These are phyloP conservation scores for Clavelina lepadiformis DNA, from an alignment of 23 tunicate genomes.

Conservation along the genomic window DNA sequence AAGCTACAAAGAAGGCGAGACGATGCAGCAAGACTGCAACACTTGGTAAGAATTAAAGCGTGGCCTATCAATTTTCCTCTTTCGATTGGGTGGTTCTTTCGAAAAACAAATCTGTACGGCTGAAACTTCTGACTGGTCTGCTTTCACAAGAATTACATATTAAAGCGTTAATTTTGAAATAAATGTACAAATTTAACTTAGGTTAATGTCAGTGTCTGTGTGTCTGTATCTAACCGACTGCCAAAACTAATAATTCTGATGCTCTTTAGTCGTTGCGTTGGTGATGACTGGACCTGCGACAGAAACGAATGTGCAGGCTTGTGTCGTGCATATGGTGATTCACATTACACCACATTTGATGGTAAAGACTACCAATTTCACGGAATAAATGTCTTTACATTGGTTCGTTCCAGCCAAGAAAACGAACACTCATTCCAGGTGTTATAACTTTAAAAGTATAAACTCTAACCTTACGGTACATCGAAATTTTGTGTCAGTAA, in stretches of 20 bases:
- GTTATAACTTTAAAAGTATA: background rate
- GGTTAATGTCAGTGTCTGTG: too few species aligned
- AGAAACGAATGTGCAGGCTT: conserved; percentile 87
- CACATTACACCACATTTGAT: conserved; percentile 94
- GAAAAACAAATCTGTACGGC: too few species aligned
- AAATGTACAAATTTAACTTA: too few species aligned
- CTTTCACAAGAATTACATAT: too few species aligned
- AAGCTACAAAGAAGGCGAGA: conserved; percentile 83
- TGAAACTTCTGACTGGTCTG: too few species aligned
- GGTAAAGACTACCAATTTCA: conserved; percentile 86
- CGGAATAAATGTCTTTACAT: conserved; percentile 85
- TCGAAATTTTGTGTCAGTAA: background rate
- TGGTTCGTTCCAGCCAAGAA: conserved; percentile 64
- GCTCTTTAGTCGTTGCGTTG: conserved; percentile 55
- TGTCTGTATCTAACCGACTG: too few species aligned
- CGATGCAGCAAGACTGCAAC: conserved; percentile 98
- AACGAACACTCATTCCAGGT: conserved; percentile 81
- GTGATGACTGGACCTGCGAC: conserved; percentile 76
- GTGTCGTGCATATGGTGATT: conserved; percentile 93
- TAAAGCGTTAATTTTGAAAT: too few species aligned
- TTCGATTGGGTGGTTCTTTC: too few species aligned
- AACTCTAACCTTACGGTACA: too few species aligned
- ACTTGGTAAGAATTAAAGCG: conserved; percentile 69
- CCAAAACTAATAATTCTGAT: too few species aligned
- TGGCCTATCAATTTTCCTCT: too few species aligned